Evolutionary conservation across 2,888 invertebrate genomes (phyloP).

Genomic region (Spilosoma lubricipeda): DNA sequence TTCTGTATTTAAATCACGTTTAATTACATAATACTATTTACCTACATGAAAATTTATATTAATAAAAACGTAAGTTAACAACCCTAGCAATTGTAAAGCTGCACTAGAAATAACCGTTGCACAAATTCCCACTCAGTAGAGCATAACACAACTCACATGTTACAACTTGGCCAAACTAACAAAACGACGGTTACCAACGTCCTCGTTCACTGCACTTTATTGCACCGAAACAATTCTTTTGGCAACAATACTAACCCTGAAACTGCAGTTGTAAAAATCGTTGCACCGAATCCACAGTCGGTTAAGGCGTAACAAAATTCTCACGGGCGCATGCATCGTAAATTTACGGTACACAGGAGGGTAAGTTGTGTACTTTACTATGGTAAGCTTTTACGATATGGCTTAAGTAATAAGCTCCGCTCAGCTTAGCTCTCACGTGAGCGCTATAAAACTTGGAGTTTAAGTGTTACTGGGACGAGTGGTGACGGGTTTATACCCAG

Average conservation of each 20-base stretch:
- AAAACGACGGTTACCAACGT: constrained; percentile 8
- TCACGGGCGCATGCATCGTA: constrained; percentile 80
- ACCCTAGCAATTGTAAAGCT: neutral
- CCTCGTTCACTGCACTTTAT: constrained; percentile 15
- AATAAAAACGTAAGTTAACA: neutral
- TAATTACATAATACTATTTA: too few species aligned
- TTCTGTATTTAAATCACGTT: too few species aligned
- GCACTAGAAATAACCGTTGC: neutral
- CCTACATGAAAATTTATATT: too few species aligned
- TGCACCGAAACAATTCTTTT: constrained; percentile 22
- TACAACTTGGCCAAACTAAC: constrained; percentile 11
- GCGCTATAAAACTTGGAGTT: constrained; percentile 52
- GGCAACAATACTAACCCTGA: constrained; percentile 40
- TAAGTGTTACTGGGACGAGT: constrained; percentile 47
- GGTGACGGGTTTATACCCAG: constrained; percentile 46
- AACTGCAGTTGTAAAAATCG: constrained; percentile 66
- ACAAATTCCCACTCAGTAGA: constrained; percentile 12
- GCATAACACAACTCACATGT: constrained; percentile 11
- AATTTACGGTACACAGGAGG: constrained; percentile 79
- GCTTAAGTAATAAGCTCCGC: constrained; percentile 57
- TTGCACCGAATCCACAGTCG: constrained; percentile 69
- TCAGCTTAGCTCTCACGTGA: constrained; percentile 47
- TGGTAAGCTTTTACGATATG: constrained; percentile 73
- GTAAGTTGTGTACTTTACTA: constrained; percentile 83
- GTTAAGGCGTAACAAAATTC: constrained; percentile 75